phyloP scores from a whole-genome alignment of 2,888 invertebrate genomes.

The Sesia apiformis region DNA sequence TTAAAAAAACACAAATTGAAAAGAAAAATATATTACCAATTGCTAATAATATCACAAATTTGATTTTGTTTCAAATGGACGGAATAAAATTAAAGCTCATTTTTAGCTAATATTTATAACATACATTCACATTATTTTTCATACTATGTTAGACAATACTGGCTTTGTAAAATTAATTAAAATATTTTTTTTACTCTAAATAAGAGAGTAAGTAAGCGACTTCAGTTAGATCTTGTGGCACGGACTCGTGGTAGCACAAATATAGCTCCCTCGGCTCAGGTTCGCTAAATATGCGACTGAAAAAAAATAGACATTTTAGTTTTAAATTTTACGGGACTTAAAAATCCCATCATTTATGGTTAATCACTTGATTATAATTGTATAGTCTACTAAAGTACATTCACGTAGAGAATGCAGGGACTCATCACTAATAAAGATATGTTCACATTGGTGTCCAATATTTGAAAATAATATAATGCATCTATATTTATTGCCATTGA shows the following conservation, averaged over 20 bases:
- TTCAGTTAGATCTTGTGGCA: slow-evolving; percentile 92
- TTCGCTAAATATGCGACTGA: slow-evolving; percentile 82
- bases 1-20: too few species aligned
- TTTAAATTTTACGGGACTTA: not conserved
- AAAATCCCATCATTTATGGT: too few species aligned
- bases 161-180: too few species aligned
- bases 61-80: not conserved
- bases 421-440: too few species aligned
- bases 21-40: too few species aligned
- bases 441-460: too few species aligned
- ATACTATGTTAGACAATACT: too few species aligned
- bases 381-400: too few species aligned
- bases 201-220: slow-evolving; percentile 85
- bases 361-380: too few species aligned
- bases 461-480: too few species aligned
- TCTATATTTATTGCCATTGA: too few species aligned
- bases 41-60: not conserved
- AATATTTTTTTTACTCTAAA: slow-evolving; percentile 37
- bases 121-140: not conserved
- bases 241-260: slow-evolving; percentile 89
- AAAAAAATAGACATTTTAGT: slow-evolving; percentile 18
- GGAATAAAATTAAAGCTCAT: not conserved
- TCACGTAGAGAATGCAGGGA: too few species aligned
- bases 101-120: not conserved
- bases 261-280: slow-evolving; percentile 88